These are phyloP conservation scores for Machimus atricapillus DNA, from an alignment of 2,888 invertebrate genomes.

Conservation along the genomic window DNA sequence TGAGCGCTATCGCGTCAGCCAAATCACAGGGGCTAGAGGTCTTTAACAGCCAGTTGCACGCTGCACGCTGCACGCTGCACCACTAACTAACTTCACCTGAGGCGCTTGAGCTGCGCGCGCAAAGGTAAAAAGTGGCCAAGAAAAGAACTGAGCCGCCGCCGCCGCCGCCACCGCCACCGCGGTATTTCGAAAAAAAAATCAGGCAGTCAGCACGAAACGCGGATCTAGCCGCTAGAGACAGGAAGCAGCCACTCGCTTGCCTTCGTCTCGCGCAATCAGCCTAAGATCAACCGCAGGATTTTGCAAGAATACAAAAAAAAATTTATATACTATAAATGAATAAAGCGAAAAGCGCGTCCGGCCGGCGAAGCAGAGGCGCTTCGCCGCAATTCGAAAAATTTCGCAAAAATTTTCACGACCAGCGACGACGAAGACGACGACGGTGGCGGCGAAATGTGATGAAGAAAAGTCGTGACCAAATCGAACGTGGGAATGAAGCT, in stretches of 20 bases:
- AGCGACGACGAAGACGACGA: background rate
- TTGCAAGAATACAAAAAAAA: background rate
- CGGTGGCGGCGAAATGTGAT: background rate
- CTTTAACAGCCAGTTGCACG: background rate
- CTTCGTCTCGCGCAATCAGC: background rate
- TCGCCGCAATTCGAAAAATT: slow-evolving; percentile 2
- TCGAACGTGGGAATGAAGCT: slow-evolving; percentile 24
- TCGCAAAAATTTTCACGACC: slow-evolving; percentile 12
- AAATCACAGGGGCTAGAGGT: background rate
- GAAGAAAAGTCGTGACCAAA: slow-evolving; percentile 18
- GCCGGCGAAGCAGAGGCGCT: background rate
- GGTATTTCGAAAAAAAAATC: background rate
- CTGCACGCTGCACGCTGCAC: background rate
- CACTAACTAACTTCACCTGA: background rate
- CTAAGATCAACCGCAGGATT: background rate
- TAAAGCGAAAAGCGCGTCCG: background rate
- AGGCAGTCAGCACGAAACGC: background rate
- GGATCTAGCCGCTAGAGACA: background rate
- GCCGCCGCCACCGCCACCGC: background rate
- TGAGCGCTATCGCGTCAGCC: background rate
- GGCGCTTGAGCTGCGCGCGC: background rate
- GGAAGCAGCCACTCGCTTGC: background rate
- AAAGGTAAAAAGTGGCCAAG: background rate
- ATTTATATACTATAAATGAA: background rate
- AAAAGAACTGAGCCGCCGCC: background rate